Evolutionary conservation across 2,797 vertebrate genomes (phyloP).

Genomic region (Cossypha polioptera): DNA sequence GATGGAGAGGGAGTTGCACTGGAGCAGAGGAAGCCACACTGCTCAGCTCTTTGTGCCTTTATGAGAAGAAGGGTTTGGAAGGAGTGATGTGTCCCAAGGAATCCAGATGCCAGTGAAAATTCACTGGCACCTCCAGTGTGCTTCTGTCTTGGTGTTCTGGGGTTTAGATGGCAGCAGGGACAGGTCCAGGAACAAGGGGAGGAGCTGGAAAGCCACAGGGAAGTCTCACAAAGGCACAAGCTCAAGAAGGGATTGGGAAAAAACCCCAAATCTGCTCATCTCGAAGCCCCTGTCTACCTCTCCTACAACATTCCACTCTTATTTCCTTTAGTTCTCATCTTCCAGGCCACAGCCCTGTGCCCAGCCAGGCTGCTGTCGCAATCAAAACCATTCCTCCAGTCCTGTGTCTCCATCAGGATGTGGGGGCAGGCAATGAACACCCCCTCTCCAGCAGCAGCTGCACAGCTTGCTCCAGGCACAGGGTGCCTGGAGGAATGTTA

Average conservation of each 20-base stretch:
- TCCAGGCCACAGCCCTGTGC: background rate
- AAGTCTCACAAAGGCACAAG: background rate
- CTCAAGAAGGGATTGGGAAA: background rate
- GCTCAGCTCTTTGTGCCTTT: background rate
- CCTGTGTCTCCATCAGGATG: background rate
- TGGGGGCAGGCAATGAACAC: background rate
- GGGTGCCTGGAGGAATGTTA: conserved; percentile 20
- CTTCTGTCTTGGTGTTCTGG: fast-evolving
- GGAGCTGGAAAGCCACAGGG: background rate
- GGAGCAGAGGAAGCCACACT: background rate
- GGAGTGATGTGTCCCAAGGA: background rate
- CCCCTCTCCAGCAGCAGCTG: background rate
- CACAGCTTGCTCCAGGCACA: conserved; percentile 9
- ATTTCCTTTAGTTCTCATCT: background rate
- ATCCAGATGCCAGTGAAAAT: background rate
- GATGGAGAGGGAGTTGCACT: background rate
- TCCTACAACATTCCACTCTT: background rate
- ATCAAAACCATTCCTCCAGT: background rate
- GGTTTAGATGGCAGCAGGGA: background rate
- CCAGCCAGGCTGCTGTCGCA: background rate
- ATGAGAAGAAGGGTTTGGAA: background rate
- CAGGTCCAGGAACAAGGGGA: background rate
- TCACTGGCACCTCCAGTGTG: background rate
- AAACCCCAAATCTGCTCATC: background rate
- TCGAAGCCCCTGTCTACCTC: background rate